These are phyloP conservation scores for Parnassius apollo DNA, from an alignment of 2,888 invertebrate genomes.

Conservation along the genomic window DNA sequence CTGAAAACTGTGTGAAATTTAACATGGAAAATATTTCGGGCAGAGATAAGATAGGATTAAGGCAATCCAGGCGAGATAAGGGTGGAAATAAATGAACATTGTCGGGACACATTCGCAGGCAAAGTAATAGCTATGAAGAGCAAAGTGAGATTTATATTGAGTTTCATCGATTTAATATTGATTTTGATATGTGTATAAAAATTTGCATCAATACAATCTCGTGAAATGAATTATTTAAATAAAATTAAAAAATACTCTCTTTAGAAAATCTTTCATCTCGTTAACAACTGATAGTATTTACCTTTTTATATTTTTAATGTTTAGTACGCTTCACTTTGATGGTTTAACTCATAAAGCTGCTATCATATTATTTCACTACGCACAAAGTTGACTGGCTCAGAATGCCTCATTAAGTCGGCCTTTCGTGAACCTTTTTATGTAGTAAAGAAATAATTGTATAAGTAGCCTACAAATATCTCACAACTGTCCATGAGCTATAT, in stretches of 20 bases:
- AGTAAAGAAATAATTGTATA: background rate
- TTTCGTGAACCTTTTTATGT: background rate
- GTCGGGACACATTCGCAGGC: constrained; percentile 1
- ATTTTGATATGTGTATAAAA: too few species aligned
- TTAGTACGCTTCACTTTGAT: too few species aligned
- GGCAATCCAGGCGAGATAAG: constrained; percentile 11
- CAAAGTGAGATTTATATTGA: constrained; percentile 1
- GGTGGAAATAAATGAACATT: constrained; percentile 6
- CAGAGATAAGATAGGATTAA: constrained; percentile 22
- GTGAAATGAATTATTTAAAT: too few species aligned
- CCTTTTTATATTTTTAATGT: too few species aligned
- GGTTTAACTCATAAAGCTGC: too few species aligned
- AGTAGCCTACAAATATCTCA: too few species aligned
- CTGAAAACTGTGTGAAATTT: constrained; percentile 5
- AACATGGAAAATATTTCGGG: constrained; percentile 21
- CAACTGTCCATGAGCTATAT: too few species aligned
- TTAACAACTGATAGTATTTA: too few species aligned
- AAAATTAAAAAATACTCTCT: too few species aligned
- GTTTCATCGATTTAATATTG: background rate
- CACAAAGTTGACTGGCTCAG: background rate
- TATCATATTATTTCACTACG: background rate
- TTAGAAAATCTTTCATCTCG: too few species aligned
- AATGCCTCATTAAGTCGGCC: background rate
- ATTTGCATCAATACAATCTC: too few species aligned
- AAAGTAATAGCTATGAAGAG: constrained; percentile 2